Base-by-base conservation (phyloP, 2,113 vertebrate species). In the Irena cyanogastra region DNA sequence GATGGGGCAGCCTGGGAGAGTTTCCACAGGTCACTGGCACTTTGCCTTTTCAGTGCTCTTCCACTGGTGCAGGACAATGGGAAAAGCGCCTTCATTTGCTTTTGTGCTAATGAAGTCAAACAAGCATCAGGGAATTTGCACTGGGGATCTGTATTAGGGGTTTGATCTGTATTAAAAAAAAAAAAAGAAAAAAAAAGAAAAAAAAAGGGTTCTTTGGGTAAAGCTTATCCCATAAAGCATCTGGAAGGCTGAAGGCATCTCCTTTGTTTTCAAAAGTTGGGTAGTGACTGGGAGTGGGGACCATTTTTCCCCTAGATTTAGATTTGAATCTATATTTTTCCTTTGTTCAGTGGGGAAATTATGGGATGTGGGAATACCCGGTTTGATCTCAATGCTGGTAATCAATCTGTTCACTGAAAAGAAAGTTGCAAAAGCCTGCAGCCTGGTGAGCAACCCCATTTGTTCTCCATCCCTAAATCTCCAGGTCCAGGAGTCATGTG, bases 81-180 rank as follows among this genome's bases (percentile, higher is more conserved):
- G 60, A 64, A 95, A 93, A 91, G 63, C 0, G 33, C 71, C 90
- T 97, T 88, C 94, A 93, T 96, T 96, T 96, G 95, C 90, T 93
- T 97, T 93, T 88, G 93, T 81, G 75, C 75, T 95, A 90, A 96
- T 86, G 71, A 88, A 91, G 95, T 95, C 87, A 94, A 96, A 96
- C 85, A 93, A 90, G 75, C 94, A 91, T 83, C 90, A 90, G 82
- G 92, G 82, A 91, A 93, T 95, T 95, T 93, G 91, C 78, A 79
- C 63, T 63, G 70, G 53, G 88, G 80, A 59, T 94, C 89, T 81
- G 64, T 84, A 56, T 59, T 94, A 75, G 23, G 53, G 75, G 75
- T 45, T 87, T 79, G 69, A 79, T 87, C 65, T 84, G 74, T 83
- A 88, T 52, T 66, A 0, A 50, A 33, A 45, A 90, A 77, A 39